A percentile compares a stretch with the other conserved stretches of the same genome.
Conservation (phyloP, 2,113 vertebrate genomes). For the Cyprinus carpio region DNA sequence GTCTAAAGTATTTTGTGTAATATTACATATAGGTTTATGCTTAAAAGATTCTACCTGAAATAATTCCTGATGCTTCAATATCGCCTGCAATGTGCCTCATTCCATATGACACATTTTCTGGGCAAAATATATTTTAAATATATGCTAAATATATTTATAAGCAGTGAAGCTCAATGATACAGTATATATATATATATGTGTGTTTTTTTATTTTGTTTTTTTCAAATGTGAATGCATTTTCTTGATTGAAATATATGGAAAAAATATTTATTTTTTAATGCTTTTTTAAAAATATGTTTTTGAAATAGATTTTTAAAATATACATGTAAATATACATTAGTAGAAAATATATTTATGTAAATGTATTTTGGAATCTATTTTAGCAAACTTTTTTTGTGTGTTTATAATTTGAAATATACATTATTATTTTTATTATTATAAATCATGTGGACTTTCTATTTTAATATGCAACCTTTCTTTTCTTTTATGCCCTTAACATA, state of each 20-base stretch:
- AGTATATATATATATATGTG: too few relatives aligned
- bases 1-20: background rate
- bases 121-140: background rate
- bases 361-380: background rate
- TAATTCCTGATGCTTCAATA: conserved; percentile 28
- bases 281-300: too few relatives aligned
- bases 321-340: too few relatives aligned
- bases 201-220: too few relatives aligned
- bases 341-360: too few relatives aligned
- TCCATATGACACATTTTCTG: background rate
- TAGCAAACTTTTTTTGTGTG: background rate
- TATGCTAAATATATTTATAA: background rate
- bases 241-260: too few relatives aligned
- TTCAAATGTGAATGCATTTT: too few relatives aligned
- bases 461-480: background rate
- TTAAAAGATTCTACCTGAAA: background rate
- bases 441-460: background rate
- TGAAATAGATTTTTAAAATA: too few relatives aligned
- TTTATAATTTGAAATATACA: background rate
- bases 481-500: background rate
- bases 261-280: too few relatives aligned
- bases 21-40: background rate
- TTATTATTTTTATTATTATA: background rate
- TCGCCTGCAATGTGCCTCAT: background rate
- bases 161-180: background rate